Evolutionary conservation across 2,797 vertebrate genomes (phyloP), one percentile per base, ranked within the genome.

Genomic region (Pseudochirops corinnae): DNA sequence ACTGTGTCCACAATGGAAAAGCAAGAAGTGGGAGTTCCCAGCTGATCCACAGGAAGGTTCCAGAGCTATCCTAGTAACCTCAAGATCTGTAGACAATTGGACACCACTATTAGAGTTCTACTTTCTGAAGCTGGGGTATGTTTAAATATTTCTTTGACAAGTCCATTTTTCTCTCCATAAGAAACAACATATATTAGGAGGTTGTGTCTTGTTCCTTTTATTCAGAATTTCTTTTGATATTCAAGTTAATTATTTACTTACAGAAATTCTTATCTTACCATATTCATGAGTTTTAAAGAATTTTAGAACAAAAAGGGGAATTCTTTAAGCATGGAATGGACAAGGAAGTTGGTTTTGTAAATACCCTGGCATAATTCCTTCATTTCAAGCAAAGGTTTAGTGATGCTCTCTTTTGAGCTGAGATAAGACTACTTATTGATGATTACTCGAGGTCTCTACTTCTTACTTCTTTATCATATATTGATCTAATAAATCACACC

Each of bases 161-260:
- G 39, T 87, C 39, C 9, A 50, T 50, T 74, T 93, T 94, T 93
- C 28, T 33, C 33, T 92, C 29, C 7, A 46, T 82, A 50, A 94
- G 46, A 50, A 58, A 14, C 31, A 95, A 91, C 94, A 50, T 95
- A 92, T 93, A 39, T 55, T 33, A 50, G 11, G 52, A 93, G 67
- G 24, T 94, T 93, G 91, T 93, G 74, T 21, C 29, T 93, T 96
- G 13, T 33, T 93, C 29, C 90, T 94, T 96, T 94, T 94, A 94
- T 14, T 95, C 24, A 93, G 58, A 94, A 91, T 94, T 31, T 14
- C 50, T 67, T 94, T 92, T 94, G 18, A 58, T 90, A 33, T 90
- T 90, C 90, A 93, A 96, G 90, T 55, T 7, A 94, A 62, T 6
- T 91, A 52, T 50, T 95, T 82, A 62, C 46, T 93, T 92, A 91